These are phyloP conservation scores for Liodrosophila aerea DNA, from an alignment of 2,888 invertebrate genomes.

Conservation along the genomic window DNA sequence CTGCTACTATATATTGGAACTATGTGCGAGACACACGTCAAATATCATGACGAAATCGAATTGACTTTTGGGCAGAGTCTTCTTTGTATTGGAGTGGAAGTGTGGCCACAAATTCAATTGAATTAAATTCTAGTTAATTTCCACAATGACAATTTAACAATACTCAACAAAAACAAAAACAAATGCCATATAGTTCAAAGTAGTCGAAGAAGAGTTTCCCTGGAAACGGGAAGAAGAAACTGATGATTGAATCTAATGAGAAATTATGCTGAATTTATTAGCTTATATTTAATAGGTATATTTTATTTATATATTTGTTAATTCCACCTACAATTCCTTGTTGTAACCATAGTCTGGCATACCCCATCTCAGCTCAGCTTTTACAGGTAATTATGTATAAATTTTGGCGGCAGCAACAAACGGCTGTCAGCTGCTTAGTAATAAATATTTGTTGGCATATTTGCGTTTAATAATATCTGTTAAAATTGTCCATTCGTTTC, in stretches of 20 bases:
- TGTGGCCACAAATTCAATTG: conserved; percentile 68
- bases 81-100: conserved; percentile 36
- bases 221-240: neutral
- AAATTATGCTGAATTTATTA: too few relatives aligned
- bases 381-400: conserved; percentile 20
- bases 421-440: conserved; percentile 48
- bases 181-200: neutral
- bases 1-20: too few relatives aligned
- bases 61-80: conserved; percentile 33
- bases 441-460: conserved; percentile 56
- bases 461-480: conserved; percentile 53
- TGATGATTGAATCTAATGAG: neutral
- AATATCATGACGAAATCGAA: conserved; percentile 57
- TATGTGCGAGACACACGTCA: conserved; percentile 30
- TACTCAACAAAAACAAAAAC: conserved; percentile 37
- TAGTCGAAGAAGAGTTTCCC: neutral
- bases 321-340: too few relatives aligned
- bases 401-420: conserved; percentile 61
- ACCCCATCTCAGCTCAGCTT: neutral
- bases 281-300: too few relatives aligned
- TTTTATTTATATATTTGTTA: too few relatives aligned
- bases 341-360: neutral
- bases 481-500: conserved; percentile 51
- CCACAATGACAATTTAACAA: conserved; percentile 42
- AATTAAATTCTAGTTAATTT: conserved; percentile 61